phyloP scores from a whole-genome alignment of 1,140 invertebrate species.

The Aphelenchoides besseyi region DNA sequence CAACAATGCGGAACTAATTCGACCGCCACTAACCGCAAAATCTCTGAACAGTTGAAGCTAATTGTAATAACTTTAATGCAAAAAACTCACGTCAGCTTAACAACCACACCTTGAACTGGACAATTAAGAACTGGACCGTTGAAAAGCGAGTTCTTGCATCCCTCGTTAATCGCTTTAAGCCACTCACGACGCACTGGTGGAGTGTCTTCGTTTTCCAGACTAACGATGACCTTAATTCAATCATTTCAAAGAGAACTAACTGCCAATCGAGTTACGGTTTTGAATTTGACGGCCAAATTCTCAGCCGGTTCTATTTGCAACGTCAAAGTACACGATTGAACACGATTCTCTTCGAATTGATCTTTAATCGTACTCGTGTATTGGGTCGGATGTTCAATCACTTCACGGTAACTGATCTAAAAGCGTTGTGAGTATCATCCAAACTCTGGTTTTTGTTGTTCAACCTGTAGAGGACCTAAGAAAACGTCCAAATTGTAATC shows the following conservation, averaged over 20 bases:
- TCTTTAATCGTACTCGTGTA: conserved; percentile 59
- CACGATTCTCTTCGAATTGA: conserved; percentile 27
- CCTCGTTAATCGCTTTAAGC: conserved; percentile 66
- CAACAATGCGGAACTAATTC: conserved; percentile 10
- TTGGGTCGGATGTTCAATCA: conserved; percentile 68
- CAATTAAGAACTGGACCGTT: conserved; percentile 66
- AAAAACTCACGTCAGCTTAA: conserved; percentile 70
- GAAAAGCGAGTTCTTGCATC: conserved; percentile 64
- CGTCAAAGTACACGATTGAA: conserved; percentile 30
- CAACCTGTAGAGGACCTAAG: conserved; percentile 85
- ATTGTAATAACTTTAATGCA: neutral
- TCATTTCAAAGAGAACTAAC: neutral
- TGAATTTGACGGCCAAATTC: conserved; percentile 33
- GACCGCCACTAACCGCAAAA: conserved; percentile 15
- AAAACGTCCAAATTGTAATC: conserved; percentile 90
- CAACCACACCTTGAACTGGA: conserved; percentile 73
- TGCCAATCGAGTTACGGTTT: conserved; percentile 27
- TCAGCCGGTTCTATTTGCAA: conserved; percentile 67
- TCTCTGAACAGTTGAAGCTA: conserved; percentile 8
- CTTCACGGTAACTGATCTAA: conserved; percentile 68
- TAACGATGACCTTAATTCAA: conserved; percentile 51
- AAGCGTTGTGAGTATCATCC: too few relatives aligned
- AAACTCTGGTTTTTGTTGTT: too few relatives aligned
- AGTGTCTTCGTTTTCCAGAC: conserved; percentile 42
- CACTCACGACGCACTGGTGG: conserved; percentile 56